A percentile compares a stretch with the other conserved stretches of the same genome.
Evolutionary conservation across 2,888 invertebrate genomes (phyloP).

Genomic region (Dascillus cervinus): DNA sequence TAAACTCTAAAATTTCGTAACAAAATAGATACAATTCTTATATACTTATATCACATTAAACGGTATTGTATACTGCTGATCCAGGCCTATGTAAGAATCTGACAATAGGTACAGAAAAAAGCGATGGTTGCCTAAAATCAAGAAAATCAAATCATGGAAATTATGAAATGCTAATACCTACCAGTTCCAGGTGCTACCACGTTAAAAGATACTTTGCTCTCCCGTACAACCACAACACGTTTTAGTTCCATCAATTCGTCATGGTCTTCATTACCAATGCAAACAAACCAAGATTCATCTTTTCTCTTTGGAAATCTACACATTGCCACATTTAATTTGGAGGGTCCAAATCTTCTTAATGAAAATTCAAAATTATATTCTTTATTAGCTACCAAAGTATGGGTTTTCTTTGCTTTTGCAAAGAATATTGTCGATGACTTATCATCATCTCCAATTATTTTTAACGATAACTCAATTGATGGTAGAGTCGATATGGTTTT

Average conservation of each 20-base stretch:
- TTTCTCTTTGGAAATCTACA: constrained; percentile 88
- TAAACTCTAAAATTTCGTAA: too few species aligned
- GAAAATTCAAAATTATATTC: constrained; percentile 29
- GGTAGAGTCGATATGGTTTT: constrained; percentile 31
- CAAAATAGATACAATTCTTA: too few species aligned
- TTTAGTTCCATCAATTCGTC: constrained; percentile 77
- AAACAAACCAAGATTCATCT: constrained; percentile 92
- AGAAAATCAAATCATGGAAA: too few species aligned
- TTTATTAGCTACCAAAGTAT: constrained; percentile 43
- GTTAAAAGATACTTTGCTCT: constrained; percentile 39
- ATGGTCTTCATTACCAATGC: constrained; percentile 65
- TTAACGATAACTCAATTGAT: constrained; percentile 26
- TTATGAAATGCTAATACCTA: too few species aligned
- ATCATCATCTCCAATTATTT: neutral
- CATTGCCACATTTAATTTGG: constrained; percentile 55
- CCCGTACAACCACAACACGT: constrained; percentile 53
- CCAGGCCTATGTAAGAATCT: constrained; percentile 87
- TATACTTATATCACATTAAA: constrained; percentile 16
- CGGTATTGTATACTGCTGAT: constrained; percentile 65
- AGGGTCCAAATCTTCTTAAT: constrained; percentile 29
- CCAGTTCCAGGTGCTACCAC: too few species aligned
- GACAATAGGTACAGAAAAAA: constrained; percentile 82
- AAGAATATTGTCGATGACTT: too few species aligned
- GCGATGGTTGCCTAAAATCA: constrained; percentile 57
- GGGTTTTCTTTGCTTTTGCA: too few species aligned